Conservation (phyloP, 2,888 invertebrate species). For the Acanthoscelides obtectus region DNA sequence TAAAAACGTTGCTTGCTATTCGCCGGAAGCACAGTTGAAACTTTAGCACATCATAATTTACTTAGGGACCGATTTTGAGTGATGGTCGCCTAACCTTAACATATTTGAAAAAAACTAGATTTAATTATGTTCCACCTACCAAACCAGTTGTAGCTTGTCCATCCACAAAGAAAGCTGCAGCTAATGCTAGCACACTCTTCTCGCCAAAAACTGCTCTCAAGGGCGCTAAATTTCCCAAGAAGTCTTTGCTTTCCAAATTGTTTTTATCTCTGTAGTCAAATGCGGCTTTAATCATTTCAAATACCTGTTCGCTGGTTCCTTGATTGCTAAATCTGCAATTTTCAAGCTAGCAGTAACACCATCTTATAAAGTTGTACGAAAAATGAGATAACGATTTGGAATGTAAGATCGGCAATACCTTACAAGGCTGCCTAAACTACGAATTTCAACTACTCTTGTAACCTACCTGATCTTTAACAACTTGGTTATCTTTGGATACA, state of each 20-base stretch:
- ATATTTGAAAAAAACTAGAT: too few relatives aligned
- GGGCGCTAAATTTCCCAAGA: not conserved
- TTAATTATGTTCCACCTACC: not conserved
- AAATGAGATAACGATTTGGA: too few relatives aligned
- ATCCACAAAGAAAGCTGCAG: slow-evolving; percentile 51
- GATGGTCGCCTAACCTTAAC: too few relatives aligned
- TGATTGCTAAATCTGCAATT: not conserved
- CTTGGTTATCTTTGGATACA: not conserved
- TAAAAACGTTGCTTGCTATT: too few relatives aligned
- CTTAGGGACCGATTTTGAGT: too few relatives aligned
- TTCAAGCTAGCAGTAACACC: not conserved
- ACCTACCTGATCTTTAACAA: not conserved
- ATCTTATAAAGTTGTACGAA: not conserved
- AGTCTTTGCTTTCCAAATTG: slow-evolving; percentile 25
- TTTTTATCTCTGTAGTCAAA: slow-evolving; percentile 40
- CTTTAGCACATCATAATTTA: too few relatives aligned
- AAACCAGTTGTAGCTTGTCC: slow-evolving; percentile 53
- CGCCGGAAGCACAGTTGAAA: too few relatives aligned
- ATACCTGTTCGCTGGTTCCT: slow-evolving; percentile 31
- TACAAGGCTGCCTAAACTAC: too few relatives aligned
- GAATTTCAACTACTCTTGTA: too few relatives aligned
- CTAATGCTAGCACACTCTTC: slow-evolving; percentile 41
- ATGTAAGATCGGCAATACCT: too few relatives aligned
- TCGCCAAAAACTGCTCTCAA: not conserved
- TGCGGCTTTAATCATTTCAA: slow-evolving; percentile 33